These are phyloP conservation scores for Drosophila falleni DNA, from an alignment of 2,888 invertebrate species.

Conservation along the genomic window DNA sequence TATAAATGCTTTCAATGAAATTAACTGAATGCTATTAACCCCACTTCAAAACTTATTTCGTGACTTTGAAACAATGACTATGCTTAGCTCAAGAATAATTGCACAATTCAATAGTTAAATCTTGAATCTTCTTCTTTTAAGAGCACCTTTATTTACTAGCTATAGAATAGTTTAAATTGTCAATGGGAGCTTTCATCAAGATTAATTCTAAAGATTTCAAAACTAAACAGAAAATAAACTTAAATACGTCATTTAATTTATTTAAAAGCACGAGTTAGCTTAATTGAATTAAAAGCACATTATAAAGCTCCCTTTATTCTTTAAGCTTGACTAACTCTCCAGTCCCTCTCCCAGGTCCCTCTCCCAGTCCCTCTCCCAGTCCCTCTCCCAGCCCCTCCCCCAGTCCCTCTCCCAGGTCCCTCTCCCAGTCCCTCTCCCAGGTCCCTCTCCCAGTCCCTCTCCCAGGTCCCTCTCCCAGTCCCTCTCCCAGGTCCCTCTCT, in stretches of 20 bases:
- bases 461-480: no score
- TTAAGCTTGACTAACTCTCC: background rate
- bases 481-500: no score
- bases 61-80: slow-evolving; percentile 8
- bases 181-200: background rate
- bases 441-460: no score
- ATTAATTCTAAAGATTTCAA: background rate
- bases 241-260: no score
- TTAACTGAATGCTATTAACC: slow-evolving; percentile 12
- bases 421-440: no score
- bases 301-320: slow-evolving; percentile 1
- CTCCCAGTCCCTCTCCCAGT: no score
- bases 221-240: no score
- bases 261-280: background rate
- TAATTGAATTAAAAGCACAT: background rate
- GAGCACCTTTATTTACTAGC: background rate
- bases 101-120: slow-evolving; percentile 5
- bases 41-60: slow-evolving; percentile 6
- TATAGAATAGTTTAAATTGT: background rate
- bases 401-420: no score
- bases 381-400: no score
- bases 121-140: background rate
- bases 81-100: slow-evolving; percentile 3
- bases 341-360: no score
- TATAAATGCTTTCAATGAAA: slow-evolving; percentile 13